Evolutionary conservation across 2,888 invertebrate species (phyloP), one percentile per base, ranked within the genome.

Genomic region (Dryomyza anilis): DNA sequence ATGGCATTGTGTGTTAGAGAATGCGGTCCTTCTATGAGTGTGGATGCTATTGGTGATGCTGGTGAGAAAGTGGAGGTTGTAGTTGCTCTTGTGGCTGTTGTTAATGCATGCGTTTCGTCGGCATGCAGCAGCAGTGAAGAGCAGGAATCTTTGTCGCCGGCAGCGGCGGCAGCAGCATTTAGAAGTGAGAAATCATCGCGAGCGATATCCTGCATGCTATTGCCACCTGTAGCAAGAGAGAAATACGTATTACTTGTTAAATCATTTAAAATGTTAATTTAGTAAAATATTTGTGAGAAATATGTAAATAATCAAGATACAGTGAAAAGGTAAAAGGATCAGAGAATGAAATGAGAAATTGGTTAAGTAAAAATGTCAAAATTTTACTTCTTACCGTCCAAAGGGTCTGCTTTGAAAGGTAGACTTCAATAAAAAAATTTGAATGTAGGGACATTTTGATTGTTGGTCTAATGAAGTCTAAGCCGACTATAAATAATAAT

Each of bases 171-270:
- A 19, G 66, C 72, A 64, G 74, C 76, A 63, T 73, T 76, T 64
- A 78, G 67, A 62, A 77, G 72, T 65, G 72, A 71, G 67, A 77
- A 76, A 53, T 78, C 78, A 58, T 78, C 77, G 63, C 76, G 74
- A 29, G 76, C 73, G 70, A 76, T 74, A 65, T 83, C 81, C 74
- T 83, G 83, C 83, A 83, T 83, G 68, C 77, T 81, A 72, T 73
- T 74, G 69, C 72, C 73, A 76, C 68, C 33, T 65, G 48, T 12
- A 53, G 62, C 45, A 58, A 57, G 14, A 64, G 1, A 55, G 48
- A 36, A 14, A 52, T 8, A 16, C 14, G 25, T 14, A 7, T 10
- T 23, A 5, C 6, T 53, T 46, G 23, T 2, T 19, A 55, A 62
- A 21, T 55, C 19, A n/a, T 39, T n/a, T n/a, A 27, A 12, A 12